These are phyloP conservation scores for Apostichopus japonicus DNA, from an alignment of 35 echinoderm and acorn worm genomes.

Conservation along the genomic window DNA sequence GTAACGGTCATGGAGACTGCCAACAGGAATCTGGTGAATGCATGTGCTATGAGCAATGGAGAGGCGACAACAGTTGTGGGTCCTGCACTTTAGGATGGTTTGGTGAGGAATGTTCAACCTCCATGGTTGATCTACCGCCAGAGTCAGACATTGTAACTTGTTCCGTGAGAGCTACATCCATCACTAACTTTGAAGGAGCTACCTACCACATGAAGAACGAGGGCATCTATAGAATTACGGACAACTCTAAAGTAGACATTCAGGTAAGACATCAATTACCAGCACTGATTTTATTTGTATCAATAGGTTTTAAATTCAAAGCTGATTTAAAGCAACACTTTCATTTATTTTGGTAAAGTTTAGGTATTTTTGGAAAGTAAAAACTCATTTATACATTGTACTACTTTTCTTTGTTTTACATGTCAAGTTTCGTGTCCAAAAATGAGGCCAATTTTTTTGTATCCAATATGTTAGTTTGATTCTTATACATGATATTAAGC, in stretches of 20 bases:
- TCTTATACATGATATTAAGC: too few species aligned
- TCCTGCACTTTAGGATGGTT: slow-evolving; percentile 72
- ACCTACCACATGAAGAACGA: slow-evolving; percentile 55
- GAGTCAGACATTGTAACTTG: slow-evolving; percentile 50
- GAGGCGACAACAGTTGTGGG: slow-evolving; percentile 67
- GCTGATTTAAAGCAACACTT: too few species aligned
- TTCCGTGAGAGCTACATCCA: slow-evolving; percentile 43
- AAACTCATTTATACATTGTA: too few species aligned
- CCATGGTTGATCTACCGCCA: slow-evolving; percentile 41
- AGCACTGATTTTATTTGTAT: background rate
- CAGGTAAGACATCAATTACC: slow-evolving; percentile 53
- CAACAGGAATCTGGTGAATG: slow-evolving; percentile 63
- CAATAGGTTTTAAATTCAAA: too few species aligned
- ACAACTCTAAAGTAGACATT: slow-evolving; percentile 61
- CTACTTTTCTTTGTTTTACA: too few species aligned
- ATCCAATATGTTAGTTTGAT: too few species aligned
- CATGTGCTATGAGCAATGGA: slow-evolving; percentile 72
- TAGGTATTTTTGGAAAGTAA: too few species aligned
- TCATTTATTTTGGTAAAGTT: too few species aligned
- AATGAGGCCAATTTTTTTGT: too few species aligned
- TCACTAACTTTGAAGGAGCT: slow-evolving; percentile 60
- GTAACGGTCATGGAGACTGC: slow-evolving; percentile 76
- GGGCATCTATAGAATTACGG: slow-evolving; percentile 56
- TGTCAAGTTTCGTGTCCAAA: too few species aligned
- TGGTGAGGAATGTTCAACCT: slow-evolving; percentile 65